These are phyloP conservation scores for Pristionchus fissidentatus DNA, from an alignment of 2,888 invertebrate genomes.

Conservation along the genomic window DNA sequence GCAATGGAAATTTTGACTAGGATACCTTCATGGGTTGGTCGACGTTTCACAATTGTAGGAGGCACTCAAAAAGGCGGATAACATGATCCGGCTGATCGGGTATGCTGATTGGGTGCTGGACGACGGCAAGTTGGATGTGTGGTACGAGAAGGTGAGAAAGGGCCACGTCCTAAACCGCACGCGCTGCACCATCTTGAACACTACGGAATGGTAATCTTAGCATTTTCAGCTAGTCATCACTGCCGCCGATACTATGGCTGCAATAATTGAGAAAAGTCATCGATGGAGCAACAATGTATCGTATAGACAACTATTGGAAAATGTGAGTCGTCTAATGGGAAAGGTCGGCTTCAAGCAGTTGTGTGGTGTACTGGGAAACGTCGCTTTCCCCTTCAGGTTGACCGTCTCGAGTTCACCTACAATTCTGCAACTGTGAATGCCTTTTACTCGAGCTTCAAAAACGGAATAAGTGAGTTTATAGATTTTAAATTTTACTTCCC, in stretches of 20 bases:
- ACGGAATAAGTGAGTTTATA: conserved; percentile 76
- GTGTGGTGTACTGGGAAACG: not conserved
- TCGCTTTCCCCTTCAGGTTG: conserved; percentile 61
- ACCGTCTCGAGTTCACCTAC: conserved; percentile 72
- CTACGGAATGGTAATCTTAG: too few species aligned
- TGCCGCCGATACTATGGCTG: conserved; percentile 84
- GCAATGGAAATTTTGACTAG: conserved; percentile 11
- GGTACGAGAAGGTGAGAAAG: conserved; percentile 79
- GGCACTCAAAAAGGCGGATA: conserved; percentile 63
- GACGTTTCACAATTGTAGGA: conserved; percentile 48
- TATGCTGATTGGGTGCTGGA: conserved; percentile 91
- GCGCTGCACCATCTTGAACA: not conserved
- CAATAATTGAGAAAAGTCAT: conserved; percentile 87
- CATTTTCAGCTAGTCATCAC: conserved; percentile 85
- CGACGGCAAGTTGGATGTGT: conserved; percentile 83
- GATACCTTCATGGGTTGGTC: not conserved
- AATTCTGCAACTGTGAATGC: conserved; percentile 77
- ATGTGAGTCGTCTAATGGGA: conserved; percentile 14
- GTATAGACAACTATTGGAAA: conserved; percentile 51
- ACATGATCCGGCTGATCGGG: conserved; percentile 81
- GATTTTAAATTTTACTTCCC: not conserved
- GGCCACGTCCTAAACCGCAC: not conserved
- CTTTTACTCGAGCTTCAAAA: conserved; percentile 78
- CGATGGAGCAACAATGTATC: conserved; percentile 61
- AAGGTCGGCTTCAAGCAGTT: conserved; percentile 34